Evolutionary conservation across 2,797 vertebrate species (phyloP), one percentile per base, ranked within the genome.

Genomic region (Oreortyx pictus): DNA sequence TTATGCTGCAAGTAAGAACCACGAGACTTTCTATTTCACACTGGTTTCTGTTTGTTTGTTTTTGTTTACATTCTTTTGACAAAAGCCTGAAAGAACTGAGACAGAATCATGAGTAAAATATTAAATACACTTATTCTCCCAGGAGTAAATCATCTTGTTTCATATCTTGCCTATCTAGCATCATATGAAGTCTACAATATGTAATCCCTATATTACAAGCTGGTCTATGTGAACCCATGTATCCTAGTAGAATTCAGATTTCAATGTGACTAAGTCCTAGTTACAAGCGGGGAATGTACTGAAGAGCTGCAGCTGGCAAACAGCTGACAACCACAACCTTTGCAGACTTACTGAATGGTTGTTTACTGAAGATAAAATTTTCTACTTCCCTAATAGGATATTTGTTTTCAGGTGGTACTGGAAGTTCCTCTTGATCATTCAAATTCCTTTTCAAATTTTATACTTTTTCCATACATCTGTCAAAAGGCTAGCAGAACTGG

Each of bases 131-230:
- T 43, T 73, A 70, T 33, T 83, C 41, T 44, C 31, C 5, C 14
- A 49, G 62, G 64, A 92, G 11, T 73, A 86, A 89, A 73, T 24
- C 56, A 67, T 92, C 77, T 86, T 88, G 54, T 91, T 95, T 91
- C 25, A 7, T 88, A 70, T 86, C 79, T 93, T 92, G 62, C 76
- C 66, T 86, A 41, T 88, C 50, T 64, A 35, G 27, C 18, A n/a
- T 83, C 77, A 66, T 66, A 73, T 73, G 57, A 92, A 89, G 67
- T 80, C 75, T 71, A 88, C 39, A 90, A 60, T 47, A 61, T 86
- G 50, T 82, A 66, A 83, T 68, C 43, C 35, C 37, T 57, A 19
- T 83, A 50, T 74, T 85, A 66, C 66, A 94, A 24, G 46, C 47
- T 81, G 78, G 87, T 93, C 59, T 90, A 0, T 62, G 70, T 75